phyloP scores from a whole-genome alignment of 2,797 vertebrate genomes.

The Pangasius krempfi region DNA sequence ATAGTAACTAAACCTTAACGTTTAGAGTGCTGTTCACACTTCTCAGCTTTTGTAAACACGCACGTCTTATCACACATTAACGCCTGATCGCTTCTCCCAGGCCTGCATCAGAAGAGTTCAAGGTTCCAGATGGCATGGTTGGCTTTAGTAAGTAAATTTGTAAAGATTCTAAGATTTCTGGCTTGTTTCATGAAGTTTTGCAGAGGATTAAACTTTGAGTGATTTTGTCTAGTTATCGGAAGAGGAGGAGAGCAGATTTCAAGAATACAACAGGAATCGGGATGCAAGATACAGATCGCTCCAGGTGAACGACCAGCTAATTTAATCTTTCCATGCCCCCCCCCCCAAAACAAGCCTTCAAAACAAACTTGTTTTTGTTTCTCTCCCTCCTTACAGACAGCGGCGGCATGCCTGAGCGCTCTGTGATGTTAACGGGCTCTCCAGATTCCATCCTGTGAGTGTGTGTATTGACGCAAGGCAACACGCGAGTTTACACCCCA shows the following conservation, averaged over 20 bases:
- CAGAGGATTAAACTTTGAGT: background rate
- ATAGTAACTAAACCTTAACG: rapidly evolving
- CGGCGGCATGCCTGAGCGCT: conserved; percentile 94
- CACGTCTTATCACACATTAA: no score
- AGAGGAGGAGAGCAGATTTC: conserved; percentile 99
- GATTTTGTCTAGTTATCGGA: conserved; percentile 84
- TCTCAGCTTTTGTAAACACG: no score
- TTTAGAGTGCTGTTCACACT: background rate
- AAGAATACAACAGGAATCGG: conserved; percentile 95
- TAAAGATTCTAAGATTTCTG: background rate
- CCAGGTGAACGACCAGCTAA: conserved; percentile 78
- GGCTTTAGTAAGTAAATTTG: conserved; percentile 92
- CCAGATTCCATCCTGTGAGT: conserved; percentile 96
- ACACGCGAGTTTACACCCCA: background rate
- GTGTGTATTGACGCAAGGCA: background rate
- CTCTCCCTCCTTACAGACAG: conserved; percentile 80
- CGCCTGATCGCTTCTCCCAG: conserved; percentile 66
- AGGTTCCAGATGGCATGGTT: conserved; percentile 99
- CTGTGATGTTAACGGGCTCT: conserved; percentile 92
- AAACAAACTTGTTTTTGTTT: background rate
- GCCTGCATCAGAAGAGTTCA: conserved; percentile 94
- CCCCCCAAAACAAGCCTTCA: background rate
- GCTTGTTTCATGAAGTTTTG: background rate
- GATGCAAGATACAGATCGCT: conserved; percentile 99
- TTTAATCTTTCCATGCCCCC: background rate